These are phyloP conservation scores for Eupristina koningsbergeri DNA, from an alignment of 1,140 invertebrate genomes.

Conservation along the genomic window DNA sequence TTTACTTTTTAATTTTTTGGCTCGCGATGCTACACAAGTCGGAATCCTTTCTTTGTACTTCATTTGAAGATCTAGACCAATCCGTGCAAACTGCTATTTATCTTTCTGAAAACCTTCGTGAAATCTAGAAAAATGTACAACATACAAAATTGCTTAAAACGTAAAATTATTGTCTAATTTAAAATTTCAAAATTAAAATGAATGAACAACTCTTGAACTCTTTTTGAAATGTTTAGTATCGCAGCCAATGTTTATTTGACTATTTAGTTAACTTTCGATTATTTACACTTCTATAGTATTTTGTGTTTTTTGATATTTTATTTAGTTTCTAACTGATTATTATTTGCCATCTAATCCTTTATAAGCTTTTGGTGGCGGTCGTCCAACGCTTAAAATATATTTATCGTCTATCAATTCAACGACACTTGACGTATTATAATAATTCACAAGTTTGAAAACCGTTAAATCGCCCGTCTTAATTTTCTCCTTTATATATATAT, in stretches of 20 bases:
- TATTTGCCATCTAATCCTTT: constrained; percentile 53
- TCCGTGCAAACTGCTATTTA: too few relatives aligned
- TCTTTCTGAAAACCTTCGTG: neutral
- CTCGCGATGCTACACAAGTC: neutral
- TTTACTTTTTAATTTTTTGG: constrained; percentile 35
- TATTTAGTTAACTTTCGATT: neutral
- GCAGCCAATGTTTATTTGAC: constrained; percentile 2
- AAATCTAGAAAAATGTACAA: too few relatives aligned
- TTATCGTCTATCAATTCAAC: constrained; percentile 46
- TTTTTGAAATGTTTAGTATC: neutral
- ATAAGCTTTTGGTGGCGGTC: constrained; percentile 70
- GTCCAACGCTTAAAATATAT: constrained; percentile 63
- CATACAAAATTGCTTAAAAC: too few relatives aligned
- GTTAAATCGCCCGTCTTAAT: constrained; percentile 41
- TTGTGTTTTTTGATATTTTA: neutral
- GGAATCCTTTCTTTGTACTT: too few relatives aligned
- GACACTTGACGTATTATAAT: constrained; percentile 37
- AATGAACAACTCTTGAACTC: too few relatives aligned
- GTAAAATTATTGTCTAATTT: too few relatives aligned
- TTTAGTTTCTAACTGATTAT: constrained; percentile 27
- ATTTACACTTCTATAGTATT: neutral
- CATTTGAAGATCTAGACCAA: too few relatives aligned
- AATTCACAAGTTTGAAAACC: constrained; percentile 50
- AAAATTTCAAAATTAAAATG: too few relatives aligned
- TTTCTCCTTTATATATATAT: constrained; percentile 29